These are phyloP conservation scores for Sisor rabdophorus DNA, from an alignment of 2,113 vertebrate genomes.

Conservation along the genomic window DNA sequence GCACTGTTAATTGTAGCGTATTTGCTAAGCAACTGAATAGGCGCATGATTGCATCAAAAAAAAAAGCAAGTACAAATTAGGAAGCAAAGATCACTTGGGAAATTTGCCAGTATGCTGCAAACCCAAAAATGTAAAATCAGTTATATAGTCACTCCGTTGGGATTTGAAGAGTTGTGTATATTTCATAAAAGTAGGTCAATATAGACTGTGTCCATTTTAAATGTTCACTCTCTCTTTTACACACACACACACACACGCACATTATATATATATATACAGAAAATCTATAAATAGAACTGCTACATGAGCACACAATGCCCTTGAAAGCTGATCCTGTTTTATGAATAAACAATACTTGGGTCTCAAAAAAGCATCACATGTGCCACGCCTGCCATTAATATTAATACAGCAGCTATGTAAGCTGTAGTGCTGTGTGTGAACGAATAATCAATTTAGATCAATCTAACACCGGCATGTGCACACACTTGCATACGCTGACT, in stretches of 20 bases:
- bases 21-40: neutral
- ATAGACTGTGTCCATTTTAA: neutral
- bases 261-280: neutral
- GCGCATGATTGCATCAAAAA: neutral
- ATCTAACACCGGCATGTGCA: conserved; percentile 18
- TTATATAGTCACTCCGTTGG: neutral
- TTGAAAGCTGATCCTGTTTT: conserved; percentile 7
- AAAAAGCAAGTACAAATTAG: too few species aligned
- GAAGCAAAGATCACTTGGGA: neutral
- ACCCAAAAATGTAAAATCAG: neutral
- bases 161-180: conserved; percentile 24
- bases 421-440: conserved; percentile 29
- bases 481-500: neutral
- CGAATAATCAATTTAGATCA: neutral
- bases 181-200: conserved; percentile 51
- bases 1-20: neutral
- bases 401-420: conserved; percentile 57
- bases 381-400: conserved; percentile 62
- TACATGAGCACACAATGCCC: neutral
- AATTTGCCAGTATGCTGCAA: neutral
- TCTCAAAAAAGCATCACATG: conserved; percentile 6
- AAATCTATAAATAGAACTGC: conserved; percentile 8
- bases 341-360: conserved; percentile 14
- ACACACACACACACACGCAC: too few species aligned
- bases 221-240: too few species aligned